Percentiles rank a stretch among this genome's conserved stretches.
phyloP scores from a whole-genome alignment of 2,113 vertebrate species.

The Actenoides lindsayi region DNA sequence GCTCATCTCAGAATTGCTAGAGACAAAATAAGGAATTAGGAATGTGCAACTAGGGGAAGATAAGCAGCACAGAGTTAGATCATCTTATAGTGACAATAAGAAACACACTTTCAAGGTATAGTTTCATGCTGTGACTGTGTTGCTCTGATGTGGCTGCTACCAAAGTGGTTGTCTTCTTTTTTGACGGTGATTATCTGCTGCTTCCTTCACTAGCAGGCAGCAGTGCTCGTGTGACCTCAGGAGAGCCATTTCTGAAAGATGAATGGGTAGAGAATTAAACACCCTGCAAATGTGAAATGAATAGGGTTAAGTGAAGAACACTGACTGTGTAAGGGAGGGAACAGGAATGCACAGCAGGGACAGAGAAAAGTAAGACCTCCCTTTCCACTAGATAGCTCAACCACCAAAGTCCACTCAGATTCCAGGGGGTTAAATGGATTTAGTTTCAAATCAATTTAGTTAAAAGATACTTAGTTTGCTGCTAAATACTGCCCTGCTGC shows the following conservation, averaged over 20 bases:
- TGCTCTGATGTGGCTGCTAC: not conserved
- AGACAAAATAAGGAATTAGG: not conserved
- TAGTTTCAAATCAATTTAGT: not conserved
- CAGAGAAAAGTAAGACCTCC: not conserved
- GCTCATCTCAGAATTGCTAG: not conserved
- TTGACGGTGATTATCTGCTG: not conserved
- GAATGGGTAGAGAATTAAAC: not conserved
- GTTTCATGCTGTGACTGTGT: not conserved
- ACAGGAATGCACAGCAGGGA: not conserved
- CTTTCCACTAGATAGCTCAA: not conserved
- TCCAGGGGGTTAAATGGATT: not conserved
- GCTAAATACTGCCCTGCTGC: not conserved
- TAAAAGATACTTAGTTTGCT: not conserved
- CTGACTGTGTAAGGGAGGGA: not conserved
- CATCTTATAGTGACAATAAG: not conserved
- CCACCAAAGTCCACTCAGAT: not conserved
- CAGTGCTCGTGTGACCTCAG: not conserved
- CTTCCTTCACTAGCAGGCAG: not conserved
- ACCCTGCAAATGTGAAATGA: not conserved
- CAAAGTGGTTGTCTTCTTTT: not conserved
- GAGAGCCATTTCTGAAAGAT: not conserved
- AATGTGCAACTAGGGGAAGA: not conserved
- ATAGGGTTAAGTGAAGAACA: not conserved
- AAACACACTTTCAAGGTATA: not conserved
- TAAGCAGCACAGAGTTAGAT: not conserved